Conservation (phyloP, 2,113 vertebrate genomes). For the Oncorhynchus tshawytscha region DNA sequence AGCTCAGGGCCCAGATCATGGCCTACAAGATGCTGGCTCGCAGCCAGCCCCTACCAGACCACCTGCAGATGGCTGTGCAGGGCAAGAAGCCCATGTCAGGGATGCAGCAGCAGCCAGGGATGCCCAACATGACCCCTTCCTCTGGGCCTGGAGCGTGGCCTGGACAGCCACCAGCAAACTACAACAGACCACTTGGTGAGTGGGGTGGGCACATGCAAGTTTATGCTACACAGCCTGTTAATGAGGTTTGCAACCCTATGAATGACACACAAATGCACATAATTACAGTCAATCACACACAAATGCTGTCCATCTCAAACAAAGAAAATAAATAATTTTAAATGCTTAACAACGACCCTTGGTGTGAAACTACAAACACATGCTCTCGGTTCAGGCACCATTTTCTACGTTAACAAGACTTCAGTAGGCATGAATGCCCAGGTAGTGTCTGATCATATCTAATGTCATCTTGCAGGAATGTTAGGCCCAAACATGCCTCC, state of each 20-base stretch:
- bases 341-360: conserved; percentile 33
- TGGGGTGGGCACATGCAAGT: background rate
- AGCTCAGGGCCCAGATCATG: conserved; percentile 96
- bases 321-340: conserved; percentile 6
- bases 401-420: background rate
- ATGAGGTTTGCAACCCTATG: background rate
- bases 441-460: background rate
- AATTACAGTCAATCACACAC: background rate
- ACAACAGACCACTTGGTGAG: conserved; percentile 89
- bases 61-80: conserved; percentile 94
- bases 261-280: background rate
- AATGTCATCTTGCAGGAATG: conserved; percentile 74
- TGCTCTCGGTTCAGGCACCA: background rate
- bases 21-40: conserved; percentile 95
- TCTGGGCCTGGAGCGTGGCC: conserved; percentile 73
- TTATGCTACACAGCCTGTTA: background rate
- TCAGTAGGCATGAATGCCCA: background rate
- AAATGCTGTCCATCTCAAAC: background rate
- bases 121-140: conserved; percentile 87
- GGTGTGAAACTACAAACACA: conserved; percentile 11
- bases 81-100: conserved; percentile 91
- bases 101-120: conserved; percentile 76
- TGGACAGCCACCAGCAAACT: conserved; percentile 82
- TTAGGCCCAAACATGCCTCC: conserved; percentile 93
- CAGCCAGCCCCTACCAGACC: conserved; percentile 87